phyloP scores from a whole-genome alignment of 2,888 invertebrate species.

The Priocnemis perturbator region DNA sequence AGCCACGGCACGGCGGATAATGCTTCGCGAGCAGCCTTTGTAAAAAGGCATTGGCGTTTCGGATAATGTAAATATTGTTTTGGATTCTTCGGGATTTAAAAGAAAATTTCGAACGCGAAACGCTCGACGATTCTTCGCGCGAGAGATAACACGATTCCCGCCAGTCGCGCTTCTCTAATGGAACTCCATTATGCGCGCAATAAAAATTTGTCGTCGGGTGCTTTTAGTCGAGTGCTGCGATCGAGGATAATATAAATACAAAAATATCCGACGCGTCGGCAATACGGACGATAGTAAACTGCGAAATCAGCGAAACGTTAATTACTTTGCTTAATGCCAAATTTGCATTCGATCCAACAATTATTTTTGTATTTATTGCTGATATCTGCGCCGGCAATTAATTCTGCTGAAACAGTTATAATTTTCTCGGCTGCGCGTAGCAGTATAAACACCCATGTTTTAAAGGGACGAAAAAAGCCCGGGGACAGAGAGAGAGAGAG shows the following conservation, averaged over 20 bases:
- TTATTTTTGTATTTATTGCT: constrained; percentile 34
- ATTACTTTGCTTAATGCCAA: no score
- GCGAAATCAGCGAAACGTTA: no score
- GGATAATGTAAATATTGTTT: constrained; percentile 16
- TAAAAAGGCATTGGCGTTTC: background rate
- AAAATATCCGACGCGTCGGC: constrained; percentile 3
- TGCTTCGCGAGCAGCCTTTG: background rate
- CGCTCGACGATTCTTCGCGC: background rate
- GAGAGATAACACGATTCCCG: background rate
- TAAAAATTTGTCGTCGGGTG: background rate
- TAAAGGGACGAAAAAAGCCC: background rate
- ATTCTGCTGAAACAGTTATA: constrained; percentile 36
- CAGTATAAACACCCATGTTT: constrained; percentile 8
- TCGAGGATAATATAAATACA: background rate
- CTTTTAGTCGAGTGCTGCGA: no score
- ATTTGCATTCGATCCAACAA: constrained; percentile 3
- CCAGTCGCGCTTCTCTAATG: background rate
- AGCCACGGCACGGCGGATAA: background rate
- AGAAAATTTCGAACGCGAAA: no score
- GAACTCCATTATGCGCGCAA: background rate
- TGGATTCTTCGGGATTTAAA: background rate
- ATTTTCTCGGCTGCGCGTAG: constrained; percentile 24
- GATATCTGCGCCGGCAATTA: constrained; percentile 32
- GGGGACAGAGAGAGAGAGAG: constrained; percentile 1
- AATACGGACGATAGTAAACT: no score